Evolutionary conservation across 1,140 invertebrate genomes (phyloP).

Genomic region (Hyphantria cunea): DNA sequence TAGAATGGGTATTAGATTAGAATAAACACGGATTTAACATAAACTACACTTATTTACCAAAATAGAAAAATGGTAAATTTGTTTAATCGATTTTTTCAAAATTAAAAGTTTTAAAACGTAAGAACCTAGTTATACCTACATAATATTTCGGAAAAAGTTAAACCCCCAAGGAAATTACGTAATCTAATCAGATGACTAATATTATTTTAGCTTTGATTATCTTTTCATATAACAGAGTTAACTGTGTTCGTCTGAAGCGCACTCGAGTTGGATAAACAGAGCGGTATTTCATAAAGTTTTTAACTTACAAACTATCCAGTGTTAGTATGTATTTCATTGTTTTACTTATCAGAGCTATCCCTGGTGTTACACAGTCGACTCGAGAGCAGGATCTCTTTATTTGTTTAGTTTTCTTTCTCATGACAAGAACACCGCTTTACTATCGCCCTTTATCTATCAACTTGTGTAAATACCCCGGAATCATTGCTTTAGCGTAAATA

Average conservation of each 20-base stretch:
- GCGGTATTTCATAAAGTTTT: constrained; percentile 32
- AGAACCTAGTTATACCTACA: no score
- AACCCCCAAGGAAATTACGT: not conserved
- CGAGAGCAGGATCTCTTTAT: constrained; percentile 65
- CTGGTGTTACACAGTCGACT: constrained; percentile 66
- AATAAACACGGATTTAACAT: no score
- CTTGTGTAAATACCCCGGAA: constrained; percentile 69
- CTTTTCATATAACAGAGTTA: not conserved
- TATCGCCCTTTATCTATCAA: constrained; percentile 76
- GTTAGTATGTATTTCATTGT: constrained; percentile 48
- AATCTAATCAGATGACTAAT: constrained; percentile 17
- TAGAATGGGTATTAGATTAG: no score
- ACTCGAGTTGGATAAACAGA: constrained; percentile 10
- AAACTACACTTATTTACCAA: no score
- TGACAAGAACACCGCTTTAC: constrained; percentile 69
- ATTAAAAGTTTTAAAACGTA: no score
- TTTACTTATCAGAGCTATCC: constrained; percentile 61
- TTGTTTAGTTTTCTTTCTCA: constrained; percentile 73
- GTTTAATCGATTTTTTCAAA: no score
- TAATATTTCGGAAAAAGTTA: no score
- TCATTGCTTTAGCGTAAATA: constrained; percentile 70
- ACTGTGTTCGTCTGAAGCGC: constrained; percentile 4
- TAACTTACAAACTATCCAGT: constrained; percentile 32
- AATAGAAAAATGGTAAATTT: no score
- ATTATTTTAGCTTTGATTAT: constrained; percentile 17